Evolutionary conservation across 2,113 vertebrate genomes (phyloP), one percentile per base, ranked within the genome.

Genomic region (Psammodynastes pulverulentus): DNA sequence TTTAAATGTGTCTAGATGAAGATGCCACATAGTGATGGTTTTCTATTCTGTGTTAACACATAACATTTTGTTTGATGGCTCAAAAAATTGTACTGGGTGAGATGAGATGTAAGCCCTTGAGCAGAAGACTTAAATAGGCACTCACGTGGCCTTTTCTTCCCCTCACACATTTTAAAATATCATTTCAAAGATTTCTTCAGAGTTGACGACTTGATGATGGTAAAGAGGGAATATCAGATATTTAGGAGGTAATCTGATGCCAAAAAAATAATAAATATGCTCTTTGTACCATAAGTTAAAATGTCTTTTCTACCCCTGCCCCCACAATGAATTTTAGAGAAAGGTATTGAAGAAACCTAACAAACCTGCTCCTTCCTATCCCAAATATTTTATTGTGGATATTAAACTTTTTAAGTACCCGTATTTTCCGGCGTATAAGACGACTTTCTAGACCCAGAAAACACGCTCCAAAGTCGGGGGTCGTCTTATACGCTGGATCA

Each of bases 201-300:
- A 62, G 19, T 49, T 91, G 49, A 87, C 67, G 85, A 39, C 46
- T 91, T 91, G 84, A 62, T 51, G 29, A 39, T 86, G 24, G 13
- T 51, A n/a, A 72, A 67, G 56, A 56, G 12, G 67, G 85, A 62
- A 87, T 87, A 62, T 67, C n/a, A 67, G 53, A 51, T 62, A 91
- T 91, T 91, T 67, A 72, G 62, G 54, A 87, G 23, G 43, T 56
- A 13, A 2, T 51, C 93, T 92, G 48, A 1, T 91, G 54, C 39
- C 90, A 58, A 92, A 85, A n/a, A 92, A 92, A 62, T 86, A 91
- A n/a, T n/a, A 89, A 92, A n/a, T 52, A 62, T 54, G 23, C 13
- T 53, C 10, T 62, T 34, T 72, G 26, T 90, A 45, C 46, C 84
- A 45, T 49, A 56, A 90, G 72, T 8, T 90, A 29, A 72, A 21